Conservation (phyloP, 1,140 invertebrate species). For the Drosophila sucinea region DNA sequence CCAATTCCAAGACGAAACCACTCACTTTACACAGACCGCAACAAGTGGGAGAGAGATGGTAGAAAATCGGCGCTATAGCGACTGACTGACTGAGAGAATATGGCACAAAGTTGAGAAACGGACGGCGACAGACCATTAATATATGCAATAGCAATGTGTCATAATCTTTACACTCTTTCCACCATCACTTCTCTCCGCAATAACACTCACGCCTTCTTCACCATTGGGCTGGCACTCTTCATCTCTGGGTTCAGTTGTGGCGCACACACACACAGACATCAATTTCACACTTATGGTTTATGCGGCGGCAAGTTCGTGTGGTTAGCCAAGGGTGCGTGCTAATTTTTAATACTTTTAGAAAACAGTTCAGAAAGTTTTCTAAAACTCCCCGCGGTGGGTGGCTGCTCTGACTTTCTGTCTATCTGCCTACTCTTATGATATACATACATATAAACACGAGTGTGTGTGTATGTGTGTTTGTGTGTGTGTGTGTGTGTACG, state of each 20-base stretch:
- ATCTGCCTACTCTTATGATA: constrained; percentile 3
- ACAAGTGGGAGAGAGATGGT: no score
- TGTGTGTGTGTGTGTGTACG: background rate
- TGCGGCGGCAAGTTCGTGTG: constrained; percentile 5
- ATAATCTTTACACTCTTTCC: background rate
- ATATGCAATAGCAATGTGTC: constrained; percentile 9
- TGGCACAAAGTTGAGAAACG: background rate
- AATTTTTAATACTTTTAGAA: constrained; percentile 8
- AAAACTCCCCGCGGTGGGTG: background rate
- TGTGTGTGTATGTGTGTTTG: constrained; percentile 10
- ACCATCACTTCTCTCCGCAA: background rate
- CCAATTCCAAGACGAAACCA: no score
- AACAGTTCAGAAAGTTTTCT: background rate
- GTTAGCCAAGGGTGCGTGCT: constrained; percentile 8
- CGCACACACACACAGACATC: background rate
- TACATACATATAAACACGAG: background rate
- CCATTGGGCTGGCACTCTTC: background rate
- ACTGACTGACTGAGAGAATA: background rate
- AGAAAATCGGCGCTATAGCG: background rate
- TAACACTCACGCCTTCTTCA: background rate
- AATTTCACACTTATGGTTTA: constrained; percentile 10
- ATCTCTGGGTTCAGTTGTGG: no score
- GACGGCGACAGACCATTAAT: constrained; percentile 9
- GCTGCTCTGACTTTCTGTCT: background rate
- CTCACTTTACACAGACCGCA: no score